phyloP scores from a whole-genome alignment of 2,888 invertebrate species.

The Fragum fragum region DNA sequence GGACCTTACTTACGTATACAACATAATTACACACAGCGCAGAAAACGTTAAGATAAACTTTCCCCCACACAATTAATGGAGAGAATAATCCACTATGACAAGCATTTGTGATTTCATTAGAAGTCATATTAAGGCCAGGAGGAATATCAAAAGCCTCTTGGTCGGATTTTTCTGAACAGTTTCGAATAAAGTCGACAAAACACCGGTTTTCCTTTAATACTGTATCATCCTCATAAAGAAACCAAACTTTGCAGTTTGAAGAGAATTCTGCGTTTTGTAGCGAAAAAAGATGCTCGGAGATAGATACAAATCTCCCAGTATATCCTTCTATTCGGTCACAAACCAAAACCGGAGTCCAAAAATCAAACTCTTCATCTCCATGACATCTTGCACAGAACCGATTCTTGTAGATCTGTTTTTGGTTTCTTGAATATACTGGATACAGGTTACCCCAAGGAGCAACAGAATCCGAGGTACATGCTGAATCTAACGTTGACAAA shows the following conservation, averaged over 20 bases:
- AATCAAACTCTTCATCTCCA: not conserved
- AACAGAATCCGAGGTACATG: not conserved
- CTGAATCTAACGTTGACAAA: not conserved
- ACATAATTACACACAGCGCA: slow-evolving; percentile 8
- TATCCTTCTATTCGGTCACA: not conserved
- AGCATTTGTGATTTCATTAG: not conserved
- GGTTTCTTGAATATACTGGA: not conserved
- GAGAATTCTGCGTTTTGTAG: not conserved
- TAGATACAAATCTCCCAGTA: not conserved
- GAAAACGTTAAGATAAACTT: not conserved
- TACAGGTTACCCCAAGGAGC: slow-evolving; percentile 9
- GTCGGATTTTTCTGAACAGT: not conserved
- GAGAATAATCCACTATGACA: slow-evolving; percentile 1
- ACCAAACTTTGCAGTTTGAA: not conserved
- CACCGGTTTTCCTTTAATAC: not conserved
- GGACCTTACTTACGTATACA: not conserved
- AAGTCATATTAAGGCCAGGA: not conserved
- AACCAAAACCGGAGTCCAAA: not conserved
- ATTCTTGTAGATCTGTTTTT: slow-evolving; percentile 4
- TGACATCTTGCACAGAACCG: slow-evolving; percentile 9
- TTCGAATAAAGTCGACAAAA: not conserved
- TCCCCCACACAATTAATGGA: not conserved
- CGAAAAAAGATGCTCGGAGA: not conserved
- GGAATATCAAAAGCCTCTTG: not conserved
- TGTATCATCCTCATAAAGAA: not conserved